Percentiles rank a stretch among this genome's conserved stretches.
These are phyloP conservation scores for Bubo bubo DNA, from an alignment of 2,113 vertebrate genomes.

Conservation along the genomic window DNA sequence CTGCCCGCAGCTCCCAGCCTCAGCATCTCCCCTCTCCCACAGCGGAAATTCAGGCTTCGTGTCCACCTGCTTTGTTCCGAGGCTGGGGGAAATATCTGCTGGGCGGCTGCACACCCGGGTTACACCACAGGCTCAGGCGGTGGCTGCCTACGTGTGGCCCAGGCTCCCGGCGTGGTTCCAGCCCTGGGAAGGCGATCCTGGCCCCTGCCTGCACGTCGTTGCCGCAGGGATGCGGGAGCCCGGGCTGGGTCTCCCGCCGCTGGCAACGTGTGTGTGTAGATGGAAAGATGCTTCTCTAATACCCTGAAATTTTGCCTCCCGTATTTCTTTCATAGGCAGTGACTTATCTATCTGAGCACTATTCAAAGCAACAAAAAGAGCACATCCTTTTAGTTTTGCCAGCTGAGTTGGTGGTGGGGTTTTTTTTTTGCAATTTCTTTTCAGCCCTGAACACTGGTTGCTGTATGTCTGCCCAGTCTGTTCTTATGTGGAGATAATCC, in stretches of 20 bases:
- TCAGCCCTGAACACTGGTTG: neutral
- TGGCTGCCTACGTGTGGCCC: neutral
- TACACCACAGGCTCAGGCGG: rapidly evolving
- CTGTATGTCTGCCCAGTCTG: neutral
- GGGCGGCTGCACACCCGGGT: rapidly evolving
- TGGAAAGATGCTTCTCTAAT: neutral
- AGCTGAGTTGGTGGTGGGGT: neutral
- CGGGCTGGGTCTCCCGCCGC: neutral
- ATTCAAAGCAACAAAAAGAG: neutral
- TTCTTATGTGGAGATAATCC: neutral
- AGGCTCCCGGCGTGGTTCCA: rapidly evolving
- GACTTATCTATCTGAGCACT: neutral
- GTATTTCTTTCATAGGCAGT: neutral
- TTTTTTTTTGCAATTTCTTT: neutral
- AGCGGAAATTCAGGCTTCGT: neutral
- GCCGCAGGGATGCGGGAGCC: neutral
- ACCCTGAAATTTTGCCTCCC: neutral
- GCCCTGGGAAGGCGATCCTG: neutral
- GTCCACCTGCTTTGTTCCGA: neutral
- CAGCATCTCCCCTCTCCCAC: neutral
- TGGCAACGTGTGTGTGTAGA: rapidly evolving
- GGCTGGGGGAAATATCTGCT: neutral
- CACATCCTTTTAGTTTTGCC: neutral
- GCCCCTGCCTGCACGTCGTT: rapidly evolving
- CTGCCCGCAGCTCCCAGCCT: neutral